These are phyloP conservation scores for Vipera latastei DNA, from an alignment of 2,797 vertebrate genomes.

Conservation along the genomic window DNA sequence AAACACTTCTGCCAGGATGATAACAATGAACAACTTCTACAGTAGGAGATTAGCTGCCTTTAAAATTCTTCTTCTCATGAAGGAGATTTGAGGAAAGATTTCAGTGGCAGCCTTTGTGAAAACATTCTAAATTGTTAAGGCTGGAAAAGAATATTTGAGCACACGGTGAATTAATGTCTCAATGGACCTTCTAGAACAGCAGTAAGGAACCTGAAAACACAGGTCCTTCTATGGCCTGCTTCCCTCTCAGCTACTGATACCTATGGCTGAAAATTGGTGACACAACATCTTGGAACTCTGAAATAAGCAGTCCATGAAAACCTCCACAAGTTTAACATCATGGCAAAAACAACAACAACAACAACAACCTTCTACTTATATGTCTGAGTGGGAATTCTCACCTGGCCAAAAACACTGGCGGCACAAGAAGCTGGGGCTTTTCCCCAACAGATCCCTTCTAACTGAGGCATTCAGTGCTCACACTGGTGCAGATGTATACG, in stretches of 20 bases:
- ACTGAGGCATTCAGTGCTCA: not conserved
- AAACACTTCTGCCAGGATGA: not conserved
- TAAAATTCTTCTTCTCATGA: constrained; percentile 23
- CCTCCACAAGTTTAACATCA: not conserved
- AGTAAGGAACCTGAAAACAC: not conserved
- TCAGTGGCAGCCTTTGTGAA: not conserved
- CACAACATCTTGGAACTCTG: not conserved
- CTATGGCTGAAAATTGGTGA: not conserved
- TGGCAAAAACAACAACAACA: not conserved
- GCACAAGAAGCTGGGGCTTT: not conserved
- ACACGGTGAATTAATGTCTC: not conserved
- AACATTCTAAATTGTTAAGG: constrained; percentile 4
- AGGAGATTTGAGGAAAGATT: not conserved
- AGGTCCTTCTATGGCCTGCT: not conserved
- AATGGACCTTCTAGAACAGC: not conserved
- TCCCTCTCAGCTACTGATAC: not conserved
- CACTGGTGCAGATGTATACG: not conserved
- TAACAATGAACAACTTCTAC: not conserved
- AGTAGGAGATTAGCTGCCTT: not conserved
- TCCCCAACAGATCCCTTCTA: not conserved
- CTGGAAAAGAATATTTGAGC: not conserved
- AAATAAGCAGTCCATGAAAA: not conserved
- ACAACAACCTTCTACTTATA: not conserved
- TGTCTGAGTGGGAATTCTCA: not conserved
- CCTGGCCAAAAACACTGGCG: not conserved